A percentile compares a stretch with the other conserved stretches of the same genome.
These are phyloP conservation scores for Myotis vivesi DNA, from an alignment of 2,797 vertebrate genomes.

Conservation along the genomic window DNA sequence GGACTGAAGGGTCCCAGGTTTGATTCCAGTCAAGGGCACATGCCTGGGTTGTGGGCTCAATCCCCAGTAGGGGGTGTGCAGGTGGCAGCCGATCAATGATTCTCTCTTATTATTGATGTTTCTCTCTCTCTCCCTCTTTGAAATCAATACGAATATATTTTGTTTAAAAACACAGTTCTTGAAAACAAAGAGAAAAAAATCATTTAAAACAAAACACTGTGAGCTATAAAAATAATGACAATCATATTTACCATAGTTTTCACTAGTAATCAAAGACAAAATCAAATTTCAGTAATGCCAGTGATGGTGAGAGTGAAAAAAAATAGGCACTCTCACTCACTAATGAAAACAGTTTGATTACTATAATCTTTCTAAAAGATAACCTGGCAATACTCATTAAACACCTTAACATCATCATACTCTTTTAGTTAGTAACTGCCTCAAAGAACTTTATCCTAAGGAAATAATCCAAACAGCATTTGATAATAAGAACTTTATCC, in stretches of 20 bases:
- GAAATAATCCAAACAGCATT: neutral
- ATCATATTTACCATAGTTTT: neutral
- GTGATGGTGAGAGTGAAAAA: neutral
- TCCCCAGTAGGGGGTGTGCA: too few relatives aligned
- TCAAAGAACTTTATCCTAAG: constrained; percentile 24
- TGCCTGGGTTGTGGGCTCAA: too few relatives aligned
- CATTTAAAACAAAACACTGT: neutral
- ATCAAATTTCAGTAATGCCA: neutral
- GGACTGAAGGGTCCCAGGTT: too few relatives aligned
- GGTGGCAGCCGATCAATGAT: too few relatives aligned
- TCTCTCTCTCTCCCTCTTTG: too few relatives aligned
- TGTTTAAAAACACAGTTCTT: too few relatives aligned
- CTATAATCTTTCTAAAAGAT: neutral
- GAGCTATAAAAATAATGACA: neutral
- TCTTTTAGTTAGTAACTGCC: neutral
- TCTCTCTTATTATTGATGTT: too few relatives aligned
- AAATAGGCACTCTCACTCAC: neutral
- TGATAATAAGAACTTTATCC: neutral
- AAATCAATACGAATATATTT: too few relatives aligned
- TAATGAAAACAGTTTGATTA: neutral
- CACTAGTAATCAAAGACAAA: constrained; percentile 13
- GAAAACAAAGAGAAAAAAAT: too few relatives aligned
- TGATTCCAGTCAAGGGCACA: too few relatives aligned
- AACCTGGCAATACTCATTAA: neutral
- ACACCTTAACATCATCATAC: neutral